Evolutionary conservation across 2,888 invertebrate species (phyloP).

Genomic region (Lasioglossum figueresi): DNA sequence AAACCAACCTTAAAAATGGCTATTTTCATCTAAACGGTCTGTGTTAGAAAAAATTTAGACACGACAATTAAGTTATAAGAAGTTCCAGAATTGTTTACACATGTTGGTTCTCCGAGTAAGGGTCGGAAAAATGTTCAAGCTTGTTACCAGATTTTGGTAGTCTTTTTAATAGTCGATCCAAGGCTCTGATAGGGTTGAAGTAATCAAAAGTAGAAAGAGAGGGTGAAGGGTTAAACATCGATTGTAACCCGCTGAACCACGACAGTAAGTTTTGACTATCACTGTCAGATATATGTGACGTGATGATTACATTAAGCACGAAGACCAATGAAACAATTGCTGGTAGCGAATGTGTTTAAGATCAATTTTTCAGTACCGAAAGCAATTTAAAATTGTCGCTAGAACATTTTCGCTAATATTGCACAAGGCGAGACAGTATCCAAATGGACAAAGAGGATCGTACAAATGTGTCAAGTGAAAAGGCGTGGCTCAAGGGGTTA

Average conservation of each 20-base stretch:
- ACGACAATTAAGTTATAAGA: background rate
- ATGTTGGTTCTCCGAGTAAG: background rate
- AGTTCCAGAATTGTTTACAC: background rate
- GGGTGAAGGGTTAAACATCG: background rate
- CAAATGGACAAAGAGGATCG: background rate
- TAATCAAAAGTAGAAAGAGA: background rate
- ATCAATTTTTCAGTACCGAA: no score
- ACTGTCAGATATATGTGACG: no score
- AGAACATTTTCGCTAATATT: background rate
- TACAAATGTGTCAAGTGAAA: background rate
- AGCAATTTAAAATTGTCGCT: background rate
- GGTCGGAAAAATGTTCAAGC: background rate
- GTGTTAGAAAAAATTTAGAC: background rate
- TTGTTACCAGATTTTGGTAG: background rate
- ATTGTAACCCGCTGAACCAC: background rate
- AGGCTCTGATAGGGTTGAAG: background rate
- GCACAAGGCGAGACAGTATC: background rate
- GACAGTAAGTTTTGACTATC: background rate
- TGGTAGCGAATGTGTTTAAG: no score
- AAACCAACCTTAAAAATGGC: background rate
- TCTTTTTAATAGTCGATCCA: background rate
- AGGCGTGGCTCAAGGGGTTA: background rate
- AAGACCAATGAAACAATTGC: no score
- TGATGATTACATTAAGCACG: no score
- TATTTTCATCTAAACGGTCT: background rate